Percentiles rank a stretch among this genome's conserved stretches.
These are phyloP conservation scores for Branchellion lobata DNA, from an alignment of 2,888 invertebrate genomes.

Conservation along the genomic window DNA sequence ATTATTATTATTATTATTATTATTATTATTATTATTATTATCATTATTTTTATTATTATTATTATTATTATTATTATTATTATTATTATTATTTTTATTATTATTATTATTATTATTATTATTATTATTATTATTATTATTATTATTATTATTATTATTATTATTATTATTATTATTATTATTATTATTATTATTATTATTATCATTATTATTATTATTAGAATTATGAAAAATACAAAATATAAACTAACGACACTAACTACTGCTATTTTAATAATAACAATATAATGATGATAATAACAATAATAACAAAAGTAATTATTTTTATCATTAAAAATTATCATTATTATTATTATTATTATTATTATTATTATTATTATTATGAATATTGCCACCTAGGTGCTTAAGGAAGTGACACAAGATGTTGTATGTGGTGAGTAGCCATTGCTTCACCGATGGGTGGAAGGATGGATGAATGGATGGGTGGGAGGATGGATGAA, in stretches of 20 bases:
- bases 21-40: slow-evolving; percentile 20
- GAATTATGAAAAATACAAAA: neutral
- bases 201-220: neutral
- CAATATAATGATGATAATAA: neutral
- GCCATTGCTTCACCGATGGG: neutral
- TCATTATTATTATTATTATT: no score
- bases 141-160: slow-evolving; percentile 8
- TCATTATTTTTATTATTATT: slow-evolving; percentile 12
- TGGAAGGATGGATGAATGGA: no score
- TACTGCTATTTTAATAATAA: neutral
- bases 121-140: slow-evolving; percentile 2
- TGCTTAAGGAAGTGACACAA: neutral
- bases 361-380: no score
- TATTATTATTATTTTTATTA: slow-evolving; percentile 7
- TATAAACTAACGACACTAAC: neutral
- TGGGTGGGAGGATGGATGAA: no score
- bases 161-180: neutral
- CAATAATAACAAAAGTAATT: no score
- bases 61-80: slow-evolving; percentile 2
- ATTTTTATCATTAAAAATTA: no score
- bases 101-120: slow-evolving; percentile 10
- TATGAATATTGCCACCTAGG: no score
- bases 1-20: slow-evolving; percentile 14
- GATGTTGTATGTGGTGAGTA: neutral
- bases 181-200: neutral